A percentile compares a stretch with the other conserved stretches of the same genome.
Conservation (phyloP, 2,113 vertebrate genomes). For the Anoplopoma fimbria region DNA sequence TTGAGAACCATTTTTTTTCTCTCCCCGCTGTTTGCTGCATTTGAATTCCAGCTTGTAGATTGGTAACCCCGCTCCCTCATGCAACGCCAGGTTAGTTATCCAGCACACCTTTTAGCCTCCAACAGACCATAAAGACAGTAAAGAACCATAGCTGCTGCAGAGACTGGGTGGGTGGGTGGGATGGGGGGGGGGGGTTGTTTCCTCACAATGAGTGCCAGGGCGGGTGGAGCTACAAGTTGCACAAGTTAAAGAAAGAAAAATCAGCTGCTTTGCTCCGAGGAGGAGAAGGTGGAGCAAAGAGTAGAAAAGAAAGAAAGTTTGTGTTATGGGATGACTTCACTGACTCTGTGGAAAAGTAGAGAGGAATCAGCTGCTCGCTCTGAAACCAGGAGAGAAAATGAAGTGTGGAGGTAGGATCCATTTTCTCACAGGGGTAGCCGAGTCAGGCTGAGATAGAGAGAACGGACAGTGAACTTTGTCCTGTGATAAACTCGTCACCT, state of each 20-base stretch:
- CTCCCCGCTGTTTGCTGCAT: conserved; percentile 1
- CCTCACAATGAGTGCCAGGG: conserved; percentile 1
- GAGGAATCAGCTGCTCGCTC: conserved; percentile 26
- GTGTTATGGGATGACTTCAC: conserved; percentile 39
- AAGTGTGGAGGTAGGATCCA: conserved; percentile 6
- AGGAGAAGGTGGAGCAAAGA: conserved; percentile 34
- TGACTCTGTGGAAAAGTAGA: conserved; percentile 31
- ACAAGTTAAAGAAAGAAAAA: conserved; percentile 56
- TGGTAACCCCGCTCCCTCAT: background rate
- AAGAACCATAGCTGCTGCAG: background rate
- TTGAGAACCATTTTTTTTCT: background rate
- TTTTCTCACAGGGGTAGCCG: conserved; percentile 16
- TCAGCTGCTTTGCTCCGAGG: conserved; percentile 42
- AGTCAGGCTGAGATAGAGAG: conserved; percentile 17
- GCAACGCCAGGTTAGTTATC: conserved; percentile 3
- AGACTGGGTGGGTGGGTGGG: too few relatives aligned
- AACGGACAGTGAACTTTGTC: conserved; percentile 52
- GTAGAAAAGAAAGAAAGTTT: conserved; percentile 43
- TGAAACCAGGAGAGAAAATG: conserved; percentile 25
- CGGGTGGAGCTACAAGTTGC: conserved; percentile 59
- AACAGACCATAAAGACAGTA: background rate
- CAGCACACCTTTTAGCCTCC: conserved; percentile 14
- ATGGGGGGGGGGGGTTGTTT: conserved; percentile 2
- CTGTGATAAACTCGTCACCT: conserved; percentile 6
- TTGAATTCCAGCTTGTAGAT: background rate